Evolutionary conservation across 2,888 invertebrate species (phyloP).

Genomic region (Pseudococcus jackbeardsleyi): DNA sequence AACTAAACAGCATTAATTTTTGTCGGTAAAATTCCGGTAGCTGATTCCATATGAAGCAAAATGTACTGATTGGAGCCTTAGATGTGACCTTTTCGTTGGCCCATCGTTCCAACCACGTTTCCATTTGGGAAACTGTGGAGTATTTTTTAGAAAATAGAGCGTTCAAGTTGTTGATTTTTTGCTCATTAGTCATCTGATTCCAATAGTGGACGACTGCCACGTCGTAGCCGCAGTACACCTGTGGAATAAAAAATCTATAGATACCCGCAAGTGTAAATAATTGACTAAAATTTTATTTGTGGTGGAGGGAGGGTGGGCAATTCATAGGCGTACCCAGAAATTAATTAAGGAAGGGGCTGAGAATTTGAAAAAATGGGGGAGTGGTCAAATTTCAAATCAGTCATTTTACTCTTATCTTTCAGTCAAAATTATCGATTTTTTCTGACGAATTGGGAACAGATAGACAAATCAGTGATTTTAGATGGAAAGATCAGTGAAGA

Average conservation of each 20-base stretch:
- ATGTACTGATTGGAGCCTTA: slow-evolving; percentile 12
- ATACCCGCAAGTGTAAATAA: no score
- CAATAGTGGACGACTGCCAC: slow-evolving; percentile 16
- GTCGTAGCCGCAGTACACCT: slow-evolving; percentile 43
- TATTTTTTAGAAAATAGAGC: neutral
- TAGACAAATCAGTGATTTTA: no score
- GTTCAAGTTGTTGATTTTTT: neutral
- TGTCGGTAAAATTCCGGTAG: neutral
- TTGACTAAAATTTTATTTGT: no score
- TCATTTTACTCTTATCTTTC: no score
- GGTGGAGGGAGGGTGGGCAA: no score
- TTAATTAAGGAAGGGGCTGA: no score
- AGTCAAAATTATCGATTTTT: no score
- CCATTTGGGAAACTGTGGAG: neutral
- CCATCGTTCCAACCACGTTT: slow-evolving; percentile 41
- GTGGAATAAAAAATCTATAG: neutral
- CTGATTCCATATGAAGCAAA: slow-evolving; percentile 38
- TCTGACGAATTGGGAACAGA: no score
- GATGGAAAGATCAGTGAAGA: no score
- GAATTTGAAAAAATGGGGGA: no score
- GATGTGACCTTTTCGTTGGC: neutral
- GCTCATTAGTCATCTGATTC: slow-evolving; percentile 7
- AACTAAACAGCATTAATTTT: slow-evolving; percentile 35
- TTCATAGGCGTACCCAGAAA: no score
- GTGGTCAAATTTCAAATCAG: no score